Conservation (phyloP, 2,888 invertebrate genomes). For the Anodontia alba region DNA sequence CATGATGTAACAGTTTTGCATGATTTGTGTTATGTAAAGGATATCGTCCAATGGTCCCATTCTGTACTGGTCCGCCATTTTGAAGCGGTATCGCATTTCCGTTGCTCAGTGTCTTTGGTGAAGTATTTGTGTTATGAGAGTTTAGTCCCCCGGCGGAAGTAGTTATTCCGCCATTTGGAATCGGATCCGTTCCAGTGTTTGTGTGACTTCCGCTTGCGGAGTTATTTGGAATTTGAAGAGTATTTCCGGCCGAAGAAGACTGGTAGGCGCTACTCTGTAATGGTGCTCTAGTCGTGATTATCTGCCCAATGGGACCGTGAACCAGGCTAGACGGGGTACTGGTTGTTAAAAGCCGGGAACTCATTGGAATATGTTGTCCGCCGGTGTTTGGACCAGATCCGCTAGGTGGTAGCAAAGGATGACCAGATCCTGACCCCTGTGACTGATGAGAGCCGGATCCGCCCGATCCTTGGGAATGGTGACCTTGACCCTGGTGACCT, state of each 20-base stretch:
- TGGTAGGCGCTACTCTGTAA: slow-evolving; percentile 45
- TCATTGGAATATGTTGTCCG: slow-evolving; percentile 53
- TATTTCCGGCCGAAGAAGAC: slow-evolving; percentile 38
- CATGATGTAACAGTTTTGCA: slow-evolving; percentile 67
- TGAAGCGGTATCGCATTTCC: slow-evolving; percentile 58
- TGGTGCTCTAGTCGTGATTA: slow-evolving; percentile 49
- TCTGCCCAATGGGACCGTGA: slow-evolving; percentile 35
- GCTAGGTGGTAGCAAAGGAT: slow-evolving; percentile 39
- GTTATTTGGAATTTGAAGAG: slow-evolving; percentile 30
- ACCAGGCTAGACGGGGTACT: slow-evolving; percentile 35
- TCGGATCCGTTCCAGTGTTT: slow-evolving; percentile 26
- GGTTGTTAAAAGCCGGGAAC: slow-evolving; percentile 50
- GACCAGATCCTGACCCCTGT: slow-evolving; percentile 56
- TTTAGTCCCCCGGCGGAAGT: slow-evolving; percentile 61
- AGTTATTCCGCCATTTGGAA: slow-evolving; percentile 59
- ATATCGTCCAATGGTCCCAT: slow-evolving; percentile 52
- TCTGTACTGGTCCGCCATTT: slow-evolving; percentile 45
- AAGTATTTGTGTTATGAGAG: slow-evolving; percentile 50
- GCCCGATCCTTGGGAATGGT: slow-evolving; percentile 44
- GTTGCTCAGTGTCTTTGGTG: slow-evolving; percentile 44
- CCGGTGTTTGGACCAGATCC: slow-evolving; percentile 34
- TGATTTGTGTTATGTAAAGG: slow-evolving; percentile 63
- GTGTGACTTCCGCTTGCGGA: slow-evolving; percentile 25
- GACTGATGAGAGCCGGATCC: slow-evolving; percentile 46
- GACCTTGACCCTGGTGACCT: slow-evolving; percentile 9